Evolutionary conservation across 1,140 invertebrate genomes (phyloP).

Genomic region (Philopotamus ludificatus): DNA sequence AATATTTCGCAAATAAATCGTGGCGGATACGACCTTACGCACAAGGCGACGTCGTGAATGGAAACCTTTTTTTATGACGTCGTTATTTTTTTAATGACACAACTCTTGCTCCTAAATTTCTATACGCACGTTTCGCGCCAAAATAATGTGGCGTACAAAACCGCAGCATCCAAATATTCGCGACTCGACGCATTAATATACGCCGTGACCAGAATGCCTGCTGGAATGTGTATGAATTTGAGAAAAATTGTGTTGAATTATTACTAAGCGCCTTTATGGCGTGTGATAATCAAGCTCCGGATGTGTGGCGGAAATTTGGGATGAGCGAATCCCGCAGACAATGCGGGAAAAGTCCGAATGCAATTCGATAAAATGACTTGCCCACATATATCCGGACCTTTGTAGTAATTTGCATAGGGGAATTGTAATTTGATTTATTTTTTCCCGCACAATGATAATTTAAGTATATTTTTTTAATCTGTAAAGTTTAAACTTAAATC

Average conservation of each 20-base stretch:
- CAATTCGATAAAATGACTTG: no score
- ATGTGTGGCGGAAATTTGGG: no score
- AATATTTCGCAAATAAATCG: slow-evolving; percentile 2
- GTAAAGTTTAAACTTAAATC: no score
- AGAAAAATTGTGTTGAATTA: background rate
- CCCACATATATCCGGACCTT: no score
- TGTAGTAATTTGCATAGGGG: no score
- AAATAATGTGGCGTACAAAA: background rate
- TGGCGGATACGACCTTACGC: background rate
- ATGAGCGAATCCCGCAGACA: no score
- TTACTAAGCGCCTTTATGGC: background rate
- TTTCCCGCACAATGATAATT: no score
- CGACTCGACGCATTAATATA: background rate
- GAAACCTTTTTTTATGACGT: background rate
- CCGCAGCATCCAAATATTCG: background rate
- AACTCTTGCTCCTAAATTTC: background rate
- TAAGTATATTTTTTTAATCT: no score
- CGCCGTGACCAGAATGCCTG: background rate
- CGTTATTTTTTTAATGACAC: slow-evolving; percentile 2
- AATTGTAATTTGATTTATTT: no score
- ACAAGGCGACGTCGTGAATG: background rate
- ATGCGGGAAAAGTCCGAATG: no score
- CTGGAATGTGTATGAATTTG: background rate
- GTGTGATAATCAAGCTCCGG: no score
- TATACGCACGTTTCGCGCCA: background rate